Evolutionary conservation across 2,113 vertebrate genomes (phyloP).

Genomic region (Ciconia stormi): DNA sequence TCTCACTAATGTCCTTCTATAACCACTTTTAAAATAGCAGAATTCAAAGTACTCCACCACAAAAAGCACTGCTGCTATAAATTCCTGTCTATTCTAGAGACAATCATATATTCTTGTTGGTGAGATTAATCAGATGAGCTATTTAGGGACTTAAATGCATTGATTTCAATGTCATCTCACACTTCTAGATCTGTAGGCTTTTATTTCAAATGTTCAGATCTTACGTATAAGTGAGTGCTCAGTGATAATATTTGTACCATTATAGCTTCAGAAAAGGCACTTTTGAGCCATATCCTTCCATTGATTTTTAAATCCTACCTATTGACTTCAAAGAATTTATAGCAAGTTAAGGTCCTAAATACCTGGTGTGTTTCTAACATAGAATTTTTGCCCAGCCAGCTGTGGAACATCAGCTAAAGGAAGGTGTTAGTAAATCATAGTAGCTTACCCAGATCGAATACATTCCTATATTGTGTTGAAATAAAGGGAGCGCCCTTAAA

Average conservation of each 20-base stretch:
- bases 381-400: not conserved
- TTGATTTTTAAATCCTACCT: constrained; percentile 42
- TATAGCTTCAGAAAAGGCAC: not conserved
- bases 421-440: not conserved
- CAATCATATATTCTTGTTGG: not conserved
- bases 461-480: not conserved
- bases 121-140: constrained; percentile 13
- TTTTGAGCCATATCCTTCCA: not conserved
- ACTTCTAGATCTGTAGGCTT: not conserved
- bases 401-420: not conserved
- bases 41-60: not conserved
- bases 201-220: not conserved
- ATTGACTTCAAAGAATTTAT: constrained; percentile 35
- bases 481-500: not conserved
- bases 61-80: not conserved
- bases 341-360: not conserved
- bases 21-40: not conserved
- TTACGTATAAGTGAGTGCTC: not conserved
- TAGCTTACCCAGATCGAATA: not conserved
- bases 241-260: constrained; percentile 16
- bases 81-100: not conserved
- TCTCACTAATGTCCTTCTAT: not conserved
- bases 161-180: not conserved
- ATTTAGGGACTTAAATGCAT: not conserved
- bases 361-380: not conserved